Evolutionary conservation across 1,140 invertebrate genomes (phyloP).

Genomic region (Papilio machaon): DNA sequence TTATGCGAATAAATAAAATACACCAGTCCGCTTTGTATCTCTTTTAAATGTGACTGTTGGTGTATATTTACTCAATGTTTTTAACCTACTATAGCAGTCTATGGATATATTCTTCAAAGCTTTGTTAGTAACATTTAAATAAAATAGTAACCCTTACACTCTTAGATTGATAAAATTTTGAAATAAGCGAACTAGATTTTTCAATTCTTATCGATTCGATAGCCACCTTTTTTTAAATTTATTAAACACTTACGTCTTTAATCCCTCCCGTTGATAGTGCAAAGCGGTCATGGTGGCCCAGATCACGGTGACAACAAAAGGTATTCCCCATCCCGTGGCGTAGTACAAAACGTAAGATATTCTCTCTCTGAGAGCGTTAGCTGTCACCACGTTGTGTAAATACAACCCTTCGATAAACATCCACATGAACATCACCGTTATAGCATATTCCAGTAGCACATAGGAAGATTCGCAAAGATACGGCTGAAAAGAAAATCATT

Average conservation of each 20-base stretch:
- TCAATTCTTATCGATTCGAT: neutral
- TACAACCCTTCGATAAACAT: slow-evolving; percentile 97
- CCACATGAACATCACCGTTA: slow-evolving; percentile 96
- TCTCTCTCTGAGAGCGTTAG: slow-evolving; percentile 90
- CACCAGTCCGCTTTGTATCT: neutral
- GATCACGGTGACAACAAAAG: slow-evolving; percentile 86
- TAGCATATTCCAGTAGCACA: slow-evolving; percentile 91
- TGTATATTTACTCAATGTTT: neutral
- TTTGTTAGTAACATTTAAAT: neutral
- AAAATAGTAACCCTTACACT: no score
- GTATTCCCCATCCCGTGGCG: slow-evolving; percentile 91
- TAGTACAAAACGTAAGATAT: slow-evolving; percentile 88
- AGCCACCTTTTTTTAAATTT: neutral
- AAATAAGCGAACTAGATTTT: no score
- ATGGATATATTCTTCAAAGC: neutral
- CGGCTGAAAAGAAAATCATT: slow-evolving; percentile 83
- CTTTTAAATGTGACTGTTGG: neutral
- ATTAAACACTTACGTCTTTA: slow-evolving; percentile 64
- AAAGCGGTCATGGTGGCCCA: slow-evolving; percentile 87
- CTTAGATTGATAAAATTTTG: no score
- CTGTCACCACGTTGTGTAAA: slow-evolving; percentile 92
- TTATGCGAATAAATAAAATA: neutral
- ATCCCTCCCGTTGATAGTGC: slow-evolving; percentile 58
- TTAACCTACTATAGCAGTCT: neutral
- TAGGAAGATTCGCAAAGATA: slow-evolving; percentile 91